These are phyloP conservation scores for Charina bottae DNA, from an alignment of 2,113 vertebrate genomes.

Conservation along the genomic window DNA sequence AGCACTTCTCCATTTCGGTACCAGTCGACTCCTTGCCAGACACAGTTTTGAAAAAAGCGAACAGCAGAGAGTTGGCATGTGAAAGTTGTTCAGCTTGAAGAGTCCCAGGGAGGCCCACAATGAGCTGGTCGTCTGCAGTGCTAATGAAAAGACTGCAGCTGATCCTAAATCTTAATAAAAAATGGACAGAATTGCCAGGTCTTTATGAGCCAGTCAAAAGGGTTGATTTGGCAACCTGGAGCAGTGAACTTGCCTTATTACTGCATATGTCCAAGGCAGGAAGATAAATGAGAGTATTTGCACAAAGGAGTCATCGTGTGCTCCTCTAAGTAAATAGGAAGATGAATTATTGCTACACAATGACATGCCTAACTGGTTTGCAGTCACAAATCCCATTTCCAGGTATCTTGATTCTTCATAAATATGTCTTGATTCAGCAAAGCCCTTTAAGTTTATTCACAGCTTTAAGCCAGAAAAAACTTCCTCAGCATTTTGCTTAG, in stretches of 20 bases:
- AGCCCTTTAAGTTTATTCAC: neutral
- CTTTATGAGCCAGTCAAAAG: conserved; percentile 15
- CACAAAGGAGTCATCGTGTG: accelerated
- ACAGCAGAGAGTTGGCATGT: neutral
- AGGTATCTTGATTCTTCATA: neutral
- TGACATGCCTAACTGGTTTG: neutral
- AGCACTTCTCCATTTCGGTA: neutral
- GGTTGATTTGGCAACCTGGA: neutral
- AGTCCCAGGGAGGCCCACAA: neutral
- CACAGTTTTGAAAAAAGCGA: neutral
- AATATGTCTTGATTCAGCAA: neutral
- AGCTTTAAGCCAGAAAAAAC: neutral
- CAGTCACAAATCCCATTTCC: neutral
- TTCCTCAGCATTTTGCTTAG: neutral
- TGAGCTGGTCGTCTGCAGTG: neutral
- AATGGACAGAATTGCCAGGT: neutral
- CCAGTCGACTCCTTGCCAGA: neutral
- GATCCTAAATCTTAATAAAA: conserved; percentile 32
- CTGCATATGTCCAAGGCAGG: neutral
- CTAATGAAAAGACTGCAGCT: conserved; percentile 6
- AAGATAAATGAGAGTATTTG: neutral
- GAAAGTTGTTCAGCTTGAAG: neutral
- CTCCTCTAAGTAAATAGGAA: neutral
- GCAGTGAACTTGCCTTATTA: conserved; percentile 2
- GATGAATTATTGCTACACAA: accelerated